Percentiles rank a stretch among this genome's conserved stretches.
phyloP scores from a whole-genome alignment of 1,140 invertebrate species.

The Sipha flava region DNA sequence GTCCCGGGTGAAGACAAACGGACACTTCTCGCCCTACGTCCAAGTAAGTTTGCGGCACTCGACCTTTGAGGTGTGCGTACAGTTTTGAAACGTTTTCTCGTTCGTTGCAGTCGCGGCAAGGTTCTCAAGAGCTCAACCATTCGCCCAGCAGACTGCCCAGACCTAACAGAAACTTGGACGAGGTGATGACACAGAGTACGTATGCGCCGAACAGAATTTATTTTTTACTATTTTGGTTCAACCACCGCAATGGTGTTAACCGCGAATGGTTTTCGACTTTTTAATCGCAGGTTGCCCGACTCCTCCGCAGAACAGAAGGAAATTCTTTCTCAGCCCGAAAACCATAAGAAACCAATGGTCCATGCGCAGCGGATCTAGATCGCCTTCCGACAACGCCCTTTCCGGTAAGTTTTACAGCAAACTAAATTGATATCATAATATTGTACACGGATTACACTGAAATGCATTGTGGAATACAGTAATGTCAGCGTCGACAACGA shows the following conservation, averaged over 20 bases:
- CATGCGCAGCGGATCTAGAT: slow-evolving; percentile 42
- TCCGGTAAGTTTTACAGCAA: slow-evolving; percentile 51
- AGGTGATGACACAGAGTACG: slow-evolving; percentile 49
- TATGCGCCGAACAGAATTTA: slow-evolving; percentile 13
- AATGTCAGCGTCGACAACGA: slow-evolving; percentile 48
- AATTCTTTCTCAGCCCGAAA: slow-evolving; percentile 71
- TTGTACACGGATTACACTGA: neutral
- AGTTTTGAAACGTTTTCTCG: too few species aligned
- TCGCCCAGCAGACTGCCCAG: slow-evolving; percentile 36
- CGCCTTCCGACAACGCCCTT: slow-evolving; percentile 47
- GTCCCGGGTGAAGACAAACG: slow-evolving; percentile 55
- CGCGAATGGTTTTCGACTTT: slow-evolving; percentile 10
- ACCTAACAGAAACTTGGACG: slow-evolving; percentile 34
- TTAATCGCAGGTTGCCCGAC: slow-evolving; percentile 60
- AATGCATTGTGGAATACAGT: slow-evolving; percentile 6
- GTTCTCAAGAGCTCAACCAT: slow-evolving; percentile 13
- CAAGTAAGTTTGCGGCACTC: slow-evolving; percentile 43
- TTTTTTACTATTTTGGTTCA: too few species aligned
- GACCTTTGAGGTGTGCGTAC: neutral
- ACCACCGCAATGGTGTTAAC: neutral
- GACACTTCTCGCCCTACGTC: slow-evolving; percentile 53
- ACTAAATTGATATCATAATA: neutral
- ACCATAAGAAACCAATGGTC: slow-evolving; percentile 60
- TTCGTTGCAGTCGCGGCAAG: slow-evolving; percentile 2
- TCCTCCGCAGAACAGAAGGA: slow-evolving; percentile 65